These are phyloP conservation scores for Sebastes minor DNA, from an alignment of 2,797 vertebrate genomes.

Conservation along the genomic window DNA sequence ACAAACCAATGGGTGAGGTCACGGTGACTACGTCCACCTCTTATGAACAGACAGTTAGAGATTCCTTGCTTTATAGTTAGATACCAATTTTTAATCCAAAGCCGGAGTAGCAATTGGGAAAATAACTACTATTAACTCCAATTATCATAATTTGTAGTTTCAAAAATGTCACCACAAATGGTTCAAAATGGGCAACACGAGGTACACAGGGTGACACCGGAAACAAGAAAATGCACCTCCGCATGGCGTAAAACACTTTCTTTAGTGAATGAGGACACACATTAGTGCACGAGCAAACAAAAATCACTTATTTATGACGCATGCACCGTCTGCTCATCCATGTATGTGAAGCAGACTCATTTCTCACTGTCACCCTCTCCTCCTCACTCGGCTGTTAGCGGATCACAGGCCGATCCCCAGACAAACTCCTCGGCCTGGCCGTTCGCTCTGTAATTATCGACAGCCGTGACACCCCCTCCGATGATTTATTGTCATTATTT, in stretches of 20 bases:
- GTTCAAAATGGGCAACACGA: background rate
- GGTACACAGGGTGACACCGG: background rate
- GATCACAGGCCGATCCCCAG: slow-evolving; percentile 38
- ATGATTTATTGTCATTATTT: slow-evolving; percentile 85
- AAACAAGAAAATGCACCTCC: background rate
- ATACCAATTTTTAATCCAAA: background rate
- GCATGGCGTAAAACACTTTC: background rate
- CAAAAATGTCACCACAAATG: background rate
- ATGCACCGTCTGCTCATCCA: slow-evolving; percentile 55
- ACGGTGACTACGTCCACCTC: too few relatives aligned
- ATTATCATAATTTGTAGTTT: background rate
- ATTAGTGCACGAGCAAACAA: slow-evolving; percentile 6
- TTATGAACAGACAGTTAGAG: too few relatives aligned
- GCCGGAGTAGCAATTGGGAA: background rate
- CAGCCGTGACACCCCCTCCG: slow-evolving; percentile 60
- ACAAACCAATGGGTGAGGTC: too few relatives aligned
- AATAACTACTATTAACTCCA: background rate
- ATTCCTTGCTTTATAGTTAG: background rate
- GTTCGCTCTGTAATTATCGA: slow-evolving; percentile 76
- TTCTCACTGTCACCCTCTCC: slow-evolving; percentile 76
- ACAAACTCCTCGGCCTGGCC: slow-evolving; percentile 57
- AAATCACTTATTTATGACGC: slow-evolving; percentile 48
- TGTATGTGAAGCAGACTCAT: slow-evolving; percentile 69
- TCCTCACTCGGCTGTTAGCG: slow-evolving; percentile 36
- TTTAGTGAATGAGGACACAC: background rate